Base-by-base conservation (phyloP, 1,140 invertebrate genomes). In the Penaeus japonicus region DNA sequence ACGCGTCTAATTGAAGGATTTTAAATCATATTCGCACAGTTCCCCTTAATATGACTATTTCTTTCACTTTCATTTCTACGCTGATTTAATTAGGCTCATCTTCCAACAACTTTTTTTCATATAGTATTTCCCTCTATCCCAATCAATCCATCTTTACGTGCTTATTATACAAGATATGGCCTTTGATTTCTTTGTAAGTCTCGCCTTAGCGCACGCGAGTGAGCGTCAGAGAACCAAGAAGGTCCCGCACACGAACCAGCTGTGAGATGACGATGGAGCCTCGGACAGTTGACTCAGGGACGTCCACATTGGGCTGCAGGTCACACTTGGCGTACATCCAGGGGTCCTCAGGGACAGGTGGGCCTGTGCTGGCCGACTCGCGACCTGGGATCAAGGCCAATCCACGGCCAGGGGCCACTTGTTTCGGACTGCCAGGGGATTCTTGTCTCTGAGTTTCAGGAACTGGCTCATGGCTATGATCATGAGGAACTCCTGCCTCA, bases 251-350 rank as follows among this genome's bases (percentile, higher is more conserved):
- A 22, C 84, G 39, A 15, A 86, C 84, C 84, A 35, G 62, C 57
- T 80, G 84, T 3, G 84, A 86, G 22, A 80, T 86, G 30, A 53
- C 53, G 32, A 86, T 62, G 2, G 10, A 3, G 18, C 84, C 84
- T 22, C 77, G 57, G 32, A 86, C 77, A 24, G 20, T 12, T 32
- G 75, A 78, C 18, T n/a, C 32, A 5, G 32, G 55, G 22, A 86
- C 22, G 22, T 86, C 84, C 0, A 20, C 77, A 57, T 86, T 86
- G 22, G 84, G 84, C 55, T 65, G 1, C 77, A 86, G 35, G 1
- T 12, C 35, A 35, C 84, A 86, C 20, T 20, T 18, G 32, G 77
- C 75, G 75, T 65, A 57, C 47, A 65, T 57, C 84, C 84, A 86
- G n/a, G 47, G 20, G 15, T 86, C 62, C 32, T 0, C 22, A 3